Base-by-base conservation (phyloP, 1,140 invertebrate genomes). In the Teleopsis dalmanni region DNA sequence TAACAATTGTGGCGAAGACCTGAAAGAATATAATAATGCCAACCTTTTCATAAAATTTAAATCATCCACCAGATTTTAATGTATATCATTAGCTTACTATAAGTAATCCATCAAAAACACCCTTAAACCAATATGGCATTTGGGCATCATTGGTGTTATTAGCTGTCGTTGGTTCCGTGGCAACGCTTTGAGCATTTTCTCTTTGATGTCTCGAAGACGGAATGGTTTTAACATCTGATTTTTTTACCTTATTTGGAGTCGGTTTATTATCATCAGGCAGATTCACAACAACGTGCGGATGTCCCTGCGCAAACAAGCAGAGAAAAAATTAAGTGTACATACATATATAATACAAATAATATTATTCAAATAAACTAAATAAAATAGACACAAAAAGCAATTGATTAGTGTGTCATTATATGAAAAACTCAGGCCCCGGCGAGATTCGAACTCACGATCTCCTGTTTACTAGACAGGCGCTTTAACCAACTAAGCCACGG, bases 401-500 rank as follows among this genome's bases (percentile, higher is more conserved):
- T 16, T 42, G 16, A 36, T 0, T 18, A 13, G 14, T 19, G 9
- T 40, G 18, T 40, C 22, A 11, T 40, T 35, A 6, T 35, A 5
- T n/a, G 21, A 22, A 26, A 25, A 41, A 16, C 1, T 3, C 2
- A 58, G 73, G 72, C 73, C 69, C 73, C 73, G 73, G 71, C 68
- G 74, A 67, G 64, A 70, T 70, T 71, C 74, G 72, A 75, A 75
- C 73, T 69, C 73, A 59, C 71, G 72, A 76, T 75, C 73, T 76
- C 72, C 70, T 76, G 73, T 73, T 74, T 75, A 76, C 75, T 76
- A 77, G 75, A 77, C 75, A 77, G 75, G 75, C 75, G 75, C 75
- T 77, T 77, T 77, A 76, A 77, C 75, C 75, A 77, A 77, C 75
- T 77, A 77, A 76, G 75, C 75, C 75, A 76, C 74, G 73, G 75